These are phyloP conservation scores for Phoenicopterus ruber DNA, from an alignment of 2,113 vertebrate species.

Conservation along the genomic window DNA sequence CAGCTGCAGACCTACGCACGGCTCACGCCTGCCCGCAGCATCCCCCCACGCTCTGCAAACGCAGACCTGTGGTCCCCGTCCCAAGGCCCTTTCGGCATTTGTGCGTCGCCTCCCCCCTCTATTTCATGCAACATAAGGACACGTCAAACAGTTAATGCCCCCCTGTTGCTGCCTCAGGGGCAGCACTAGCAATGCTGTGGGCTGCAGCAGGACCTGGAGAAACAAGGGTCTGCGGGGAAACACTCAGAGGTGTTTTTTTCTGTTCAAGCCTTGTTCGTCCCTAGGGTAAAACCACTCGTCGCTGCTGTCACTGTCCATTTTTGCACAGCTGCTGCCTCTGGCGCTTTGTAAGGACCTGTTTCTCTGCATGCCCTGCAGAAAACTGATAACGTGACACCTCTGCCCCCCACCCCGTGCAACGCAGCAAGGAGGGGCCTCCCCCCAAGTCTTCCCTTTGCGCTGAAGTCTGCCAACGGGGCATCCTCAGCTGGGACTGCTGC, in stretches of 20 bases:
- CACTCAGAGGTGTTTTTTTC: fast-evolving
- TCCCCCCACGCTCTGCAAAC: fast-evolving
- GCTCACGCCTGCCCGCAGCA: neutral
- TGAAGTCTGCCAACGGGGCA: neutral
- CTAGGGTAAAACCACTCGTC: neutral
- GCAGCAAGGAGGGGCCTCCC: neutral
- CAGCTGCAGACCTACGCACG: neutral
- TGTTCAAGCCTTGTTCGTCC: neutral
- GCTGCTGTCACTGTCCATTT: neutral
- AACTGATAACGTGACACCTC: fast-evolving
- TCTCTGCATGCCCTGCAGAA: fast-evolving
- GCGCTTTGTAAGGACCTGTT: neutral
- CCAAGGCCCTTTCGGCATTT: neutral
- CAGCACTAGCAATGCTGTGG: fast-evolving
- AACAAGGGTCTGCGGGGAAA: fast-evolving
- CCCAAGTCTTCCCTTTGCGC: neutral
- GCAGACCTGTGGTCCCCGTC: neutral
- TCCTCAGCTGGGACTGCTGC: neutral
- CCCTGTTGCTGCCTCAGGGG: neutral
- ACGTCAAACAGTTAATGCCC: neutral
- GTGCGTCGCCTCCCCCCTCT: neutral
- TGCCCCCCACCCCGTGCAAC: neutral
- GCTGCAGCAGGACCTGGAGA: neutral
- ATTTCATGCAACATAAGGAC: neutral
- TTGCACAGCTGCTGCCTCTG: neutral